A percentile compares a stretch with the other conserved stretches of the same genome.
These are phyloP conservation scores for Gadopsis bispinosus DNA, from an alignment of 2,797 vertebrate species.

Conservation along the genomic window DNA sequence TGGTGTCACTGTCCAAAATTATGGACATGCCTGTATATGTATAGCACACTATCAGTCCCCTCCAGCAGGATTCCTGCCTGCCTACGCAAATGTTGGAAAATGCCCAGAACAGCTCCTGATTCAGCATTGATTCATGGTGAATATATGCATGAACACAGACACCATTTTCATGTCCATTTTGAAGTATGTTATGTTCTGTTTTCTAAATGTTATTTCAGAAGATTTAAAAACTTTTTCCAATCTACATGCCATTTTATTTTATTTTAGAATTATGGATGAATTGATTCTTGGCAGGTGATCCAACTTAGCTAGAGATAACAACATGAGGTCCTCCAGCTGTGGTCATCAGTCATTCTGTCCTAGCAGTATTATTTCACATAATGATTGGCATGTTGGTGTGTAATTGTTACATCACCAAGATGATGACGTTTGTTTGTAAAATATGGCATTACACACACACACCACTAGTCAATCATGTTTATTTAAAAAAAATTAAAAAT, in stretches of 20 bases:
- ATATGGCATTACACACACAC: not conserved
- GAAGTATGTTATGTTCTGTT: no score
- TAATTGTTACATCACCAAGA: constrained; percentile 13
- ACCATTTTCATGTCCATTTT: not conserved
- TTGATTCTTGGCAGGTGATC: not conserved
- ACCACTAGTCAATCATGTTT: not conserved
- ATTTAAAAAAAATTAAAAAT: no score
- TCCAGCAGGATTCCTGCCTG: not conserved
- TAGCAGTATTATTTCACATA: not conserved
- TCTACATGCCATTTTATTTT: no score
- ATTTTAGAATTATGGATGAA: no score
- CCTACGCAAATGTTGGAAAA: not conserved
- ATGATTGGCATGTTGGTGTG: not conserved
- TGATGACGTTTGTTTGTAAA: constrained; percentile 26
- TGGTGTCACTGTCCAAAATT: no score
- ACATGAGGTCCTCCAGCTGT: not conserved
- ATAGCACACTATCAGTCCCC: no score
- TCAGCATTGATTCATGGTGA: no score
- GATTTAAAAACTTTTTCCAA: no score
- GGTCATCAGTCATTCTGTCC: constrained; percentile 3
- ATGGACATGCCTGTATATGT: no score
- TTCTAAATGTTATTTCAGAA: no score
- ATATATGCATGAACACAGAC: no score
- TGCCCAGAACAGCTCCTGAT: not conserved
- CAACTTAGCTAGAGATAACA: not conserved